Base-by-base conservation (phyloP, 2,113 vertebrate species). In the Grammomys dolichurus region DNA sequence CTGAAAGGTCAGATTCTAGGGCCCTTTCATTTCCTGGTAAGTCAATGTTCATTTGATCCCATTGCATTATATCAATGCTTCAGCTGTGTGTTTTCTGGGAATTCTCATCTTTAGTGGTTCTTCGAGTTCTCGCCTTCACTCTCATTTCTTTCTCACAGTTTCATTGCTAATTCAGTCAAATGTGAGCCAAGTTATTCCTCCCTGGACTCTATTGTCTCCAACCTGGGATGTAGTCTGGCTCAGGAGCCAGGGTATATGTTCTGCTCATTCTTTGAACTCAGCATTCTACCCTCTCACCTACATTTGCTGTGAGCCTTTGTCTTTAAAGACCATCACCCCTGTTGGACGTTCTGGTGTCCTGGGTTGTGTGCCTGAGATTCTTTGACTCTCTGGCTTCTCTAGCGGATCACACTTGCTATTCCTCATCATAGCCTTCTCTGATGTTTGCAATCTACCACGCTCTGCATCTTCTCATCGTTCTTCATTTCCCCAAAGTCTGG, bases 371-470 rank as follows among this genome's bases (percentile, higher is more conserved):
- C 31, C 10, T 31, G 56, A 60, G 63, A 82, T 33, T 40, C 36
- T 40, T 58, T 22, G 46, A 56, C 40, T 24, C 46, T 76, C 7
- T 43, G 5, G 86, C 70, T 89, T 78, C 84, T 75, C 17, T 4
- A 2, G 1, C 63, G 58, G 40, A 13, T 26, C 33, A 7, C 1
- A 17, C 11, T 16, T 0, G 2, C 5, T 5, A 40, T 28, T 6
- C 56, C 22, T 56, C 60, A 12, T 14, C 54, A 46, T 1, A 40
- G 14, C 14, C 40, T n/a, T 58, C 28, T 28, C 56, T 36, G 11
- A 5, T 8, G 36, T 1, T 28, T 16, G 19, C 36, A 78, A 33
- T 2, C 9, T n/a, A 16, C n/a, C 11, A 7, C 0, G 10, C 7
- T 26, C 4, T 2, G 0, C 9, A 7, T 58, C 24, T 58, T 58